Percentiles rank a stretch among this genome's conserved stretches.
These are phyloP conservation scores for Psephotus haematonotus DNA, from an alignment of 2,113 vertebrate species.

Conservation along the genomic window DNA sequence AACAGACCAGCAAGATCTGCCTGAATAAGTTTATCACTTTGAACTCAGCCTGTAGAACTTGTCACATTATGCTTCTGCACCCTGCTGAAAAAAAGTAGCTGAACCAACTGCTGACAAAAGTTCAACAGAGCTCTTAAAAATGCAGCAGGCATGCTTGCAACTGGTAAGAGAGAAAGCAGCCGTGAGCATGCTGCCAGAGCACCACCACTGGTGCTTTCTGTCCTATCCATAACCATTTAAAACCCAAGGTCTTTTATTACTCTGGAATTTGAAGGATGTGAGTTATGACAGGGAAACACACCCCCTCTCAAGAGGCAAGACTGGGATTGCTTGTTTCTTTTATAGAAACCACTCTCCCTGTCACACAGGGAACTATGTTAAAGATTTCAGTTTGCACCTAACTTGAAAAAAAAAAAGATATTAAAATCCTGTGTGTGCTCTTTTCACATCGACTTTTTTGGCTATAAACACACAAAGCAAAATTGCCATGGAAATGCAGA, in stretches of 20 bases:
- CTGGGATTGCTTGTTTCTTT: conserved; percentile 29
- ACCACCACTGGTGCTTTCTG: not conserved
- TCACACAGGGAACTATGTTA: not conserved
- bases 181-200: not conserved
- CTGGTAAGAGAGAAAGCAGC: not conserved
- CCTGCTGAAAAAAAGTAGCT: not conserved
- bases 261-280: conserved; percentile 55
- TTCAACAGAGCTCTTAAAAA: conserved; percentile 42
- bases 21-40: not conserved
- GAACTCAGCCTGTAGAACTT: not conserved
- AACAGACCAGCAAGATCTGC: conserved; percentile 17
- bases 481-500: not conserved
- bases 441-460: not conserved
- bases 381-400: not conserved
- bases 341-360: conserved; percentile 26
- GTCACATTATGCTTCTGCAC: not conserved
- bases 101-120: conserved; percentile 37
- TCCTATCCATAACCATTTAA: conserved; percentile 35
- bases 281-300: conserved; percentile 55
- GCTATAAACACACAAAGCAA: not conserved
- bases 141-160: conserved; percentile 46
- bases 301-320: not conserved
- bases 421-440: not conserved
- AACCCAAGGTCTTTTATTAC: conserved; percentile 45
- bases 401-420: not conserved